Conservation (phyloP, 1,140 invertebrate species). For the Zophobas morio region DNA sequence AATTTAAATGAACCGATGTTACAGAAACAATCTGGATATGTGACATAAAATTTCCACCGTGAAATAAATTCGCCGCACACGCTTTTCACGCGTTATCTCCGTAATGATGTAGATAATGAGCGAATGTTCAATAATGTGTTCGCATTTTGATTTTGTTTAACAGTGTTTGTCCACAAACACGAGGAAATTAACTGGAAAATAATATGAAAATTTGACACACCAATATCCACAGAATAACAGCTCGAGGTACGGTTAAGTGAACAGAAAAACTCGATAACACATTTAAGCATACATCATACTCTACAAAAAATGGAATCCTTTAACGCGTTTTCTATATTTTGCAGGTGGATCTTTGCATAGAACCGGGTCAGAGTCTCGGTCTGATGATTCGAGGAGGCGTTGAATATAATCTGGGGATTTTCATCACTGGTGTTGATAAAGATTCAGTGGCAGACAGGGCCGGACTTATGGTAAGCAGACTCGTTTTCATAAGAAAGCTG, state of each 20-base stretch:
- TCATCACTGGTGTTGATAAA: conserved; percentile 94
- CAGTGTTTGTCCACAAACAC: conserved; percentile 22
- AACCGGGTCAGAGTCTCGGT: conserved; percentile 90
- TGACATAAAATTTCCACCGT: no score
- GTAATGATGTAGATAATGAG: conserved; percentile 29
- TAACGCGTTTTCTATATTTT: conserved; percentile 42
- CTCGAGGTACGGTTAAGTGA: not conserved
- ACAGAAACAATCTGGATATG: no score
- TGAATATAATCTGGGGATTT: conserved; percentile 95
- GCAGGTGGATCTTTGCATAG: conserved; percentile 88
- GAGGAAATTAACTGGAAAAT: conserved; percentile 50
- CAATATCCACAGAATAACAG: conserved; percentile 22
- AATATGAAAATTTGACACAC: conserved; percentile 35
- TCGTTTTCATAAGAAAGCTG: conserved; percentile 6
- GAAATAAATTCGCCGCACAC: no score
- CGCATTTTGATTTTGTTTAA: conserved; percentile 12
- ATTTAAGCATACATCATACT: not conserved
- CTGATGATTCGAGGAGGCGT: conserved; percentile 94
- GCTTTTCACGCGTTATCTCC: not conserved
- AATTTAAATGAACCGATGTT: no score
- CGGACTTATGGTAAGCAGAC: conserved; percentile 84
- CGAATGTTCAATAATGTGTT: not conserved
- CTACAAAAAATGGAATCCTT: not conserved
- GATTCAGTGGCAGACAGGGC: conserved; percentile 91
- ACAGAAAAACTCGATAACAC: not conserved